Evolutionary conservation across 2,888 invertebrate species (phyloP), one percentile per base, ranked within the genome.

Genomic region (Plebejus melissa): DNA sequence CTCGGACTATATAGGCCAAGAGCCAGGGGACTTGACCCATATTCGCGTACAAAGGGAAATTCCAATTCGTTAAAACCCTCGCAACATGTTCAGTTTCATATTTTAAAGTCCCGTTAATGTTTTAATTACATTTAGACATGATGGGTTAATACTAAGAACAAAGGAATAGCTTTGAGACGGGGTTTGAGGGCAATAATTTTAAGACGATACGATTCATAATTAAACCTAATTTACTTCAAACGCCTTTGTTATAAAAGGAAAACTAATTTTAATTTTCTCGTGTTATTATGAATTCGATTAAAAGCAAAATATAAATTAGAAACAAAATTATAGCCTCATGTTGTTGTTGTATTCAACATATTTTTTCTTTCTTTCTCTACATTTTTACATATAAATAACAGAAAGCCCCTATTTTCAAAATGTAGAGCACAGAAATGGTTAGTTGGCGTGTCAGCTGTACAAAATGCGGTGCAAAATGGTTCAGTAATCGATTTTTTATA

Each of bases 11-110:
- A 60, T 60, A 38, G 69, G 71, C 22, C 28, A 46, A 46, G 71
- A 70, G 70, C 70, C 71, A 46, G 13, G 46, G 71, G 71, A 71
- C 71, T 71, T 46, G 71, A 71, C 71, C 71, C 46, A 71, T 50
- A 71, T 71, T 22, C 50, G 71, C 22, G 22, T 41, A 50, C 4
- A n/a, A 28, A 13, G 28, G 50, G 11, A 71, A 71, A 71, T 22
- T 71, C 11, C n/a, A 71, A 71, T 46, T 60, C 41, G 69, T 16
- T 0, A 41, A 70, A 70, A 70, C 41, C n/a, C n/a, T 70, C 22
- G 22, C 41, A 7, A 70, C 22, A 41, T 41, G 41, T 70, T 9
- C 22, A 70, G 22, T 22, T 41, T 41, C 22, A n/a, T 41, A 22
- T 70, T 41, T 60, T 22, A 9, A 28, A 60, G 28, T 11, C 28